Base-by-base conservation (phyloP, 2,888 invertebrate species). In the Theretra japonica region DNA sequence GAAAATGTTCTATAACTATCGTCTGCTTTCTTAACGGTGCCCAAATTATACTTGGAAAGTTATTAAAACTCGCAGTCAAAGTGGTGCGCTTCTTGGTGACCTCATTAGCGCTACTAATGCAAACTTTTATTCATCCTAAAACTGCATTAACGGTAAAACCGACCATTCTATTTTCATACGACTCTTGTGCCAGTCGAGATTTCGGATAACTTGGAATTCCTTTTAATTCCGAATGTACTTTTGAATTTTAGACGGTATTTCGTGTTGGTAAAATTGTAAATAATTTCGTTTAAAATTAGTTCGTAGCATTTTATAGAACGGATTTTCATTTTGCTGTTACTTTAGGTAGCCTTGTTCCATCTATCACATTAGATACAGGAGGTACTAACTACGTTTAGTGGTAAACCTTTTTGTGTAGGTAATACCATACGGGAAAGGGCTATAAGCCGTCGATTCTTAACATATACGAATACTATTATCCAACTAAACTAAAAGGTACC, bases 41-140 rank as follows among this genome's bases (percentile, higher is more conserved):
- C 23, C 41, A 48, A 65, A 41, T 65, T 65, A 60, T 30, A 41
- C 41, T 65, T 41, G 23, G 15, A 65, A 62, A 65, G 21, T 65
- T 65, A 65, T 41, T 65, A 65, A 65, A 65, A 62, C 30, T 58
- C 2, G 41, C 33, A 41, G 5, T 65, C 15, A 1, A 21, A 41
- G 41, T 65, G 21, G 62, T 23, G 62, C 41, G 62, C 62, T 65
- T 65, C 62, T 65, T 41, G 41, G 62, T 15, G 62, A 41, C 62
- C 62, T 65, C 62, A 65, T 65, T 41, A 65, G 62, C 41, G 41
- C 28, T 6, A 33, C 15, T 23, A 15, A 21, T 7, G 41, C 23
- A 65, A 62, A 65, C 41, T 65, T 53, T 48, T 41, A 65, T 65
- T 65, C 41, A 65, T 41, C 15, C 62, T 41, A 41, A 65, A 65